Conservation (phyloP, 2,113 vertebrate species). For the Brienomyrus brachyistius region DNA sequence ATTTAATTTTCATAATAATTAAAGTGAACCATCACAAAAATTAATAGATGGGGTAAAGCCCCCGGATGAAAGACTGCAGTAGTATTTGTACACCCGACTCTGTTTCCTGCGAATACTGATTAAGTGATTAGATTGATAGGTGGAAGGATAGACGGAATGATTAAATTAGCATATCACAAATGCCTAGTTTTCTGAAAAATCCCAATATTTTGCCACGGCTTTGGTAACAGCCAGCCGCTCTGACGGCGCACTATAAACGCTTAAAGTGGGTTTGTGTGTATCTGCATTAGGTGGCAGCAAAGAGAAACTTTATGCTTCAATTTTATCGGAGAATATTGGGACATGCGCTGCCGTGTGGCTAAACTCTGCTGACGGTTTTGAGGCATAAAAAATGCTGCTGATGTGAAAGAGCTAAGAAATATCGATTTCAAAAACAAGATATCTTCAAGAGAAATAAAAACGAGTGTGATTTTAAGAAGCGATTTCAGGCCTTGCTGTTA, state of each 20-base stretch:
- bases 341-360: not conserved
- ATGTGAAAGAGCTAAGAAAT: not conserved
- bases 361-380: not conserved
- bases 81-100: conserved; percentile 40
- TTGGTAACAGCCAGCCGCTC: conserved; percentile 32
- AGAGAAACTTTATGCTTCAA: conserved; percentile 41
- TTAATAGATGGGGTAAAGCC: conserved; percentile 42
- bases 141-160: conserved; percentile 57
- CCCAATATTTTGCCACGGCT: conserved; percentile 38
- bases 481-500: not conserved
- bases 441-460: not conserved
- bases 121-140: conserved; percentile 66
- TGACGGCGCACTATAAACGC: conserved; percentile 41
- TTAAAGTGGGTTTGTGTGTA: conserved; percentile 44
- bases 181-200: conserved; percentile 44
- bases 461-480: not conserved
- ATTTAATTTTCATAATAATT: conserved; percentile 71
- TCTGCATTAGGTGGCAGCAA: conserved; percentile 74
- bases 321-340: not conserved
- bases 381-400: not conserved
- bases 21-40: conserved; percentile 67
- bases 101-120: conserved; percentile 50
- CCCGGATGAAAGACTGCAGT: conserved; percentile 45
- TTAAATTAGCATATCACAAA: conserved; percentile 69
- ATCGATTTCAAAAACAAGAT: not conserved